Evolutionary conservation across 2,113 vertebrate species (phyloP).

Genomic region (Spheniscus mendiculus): DNA sequence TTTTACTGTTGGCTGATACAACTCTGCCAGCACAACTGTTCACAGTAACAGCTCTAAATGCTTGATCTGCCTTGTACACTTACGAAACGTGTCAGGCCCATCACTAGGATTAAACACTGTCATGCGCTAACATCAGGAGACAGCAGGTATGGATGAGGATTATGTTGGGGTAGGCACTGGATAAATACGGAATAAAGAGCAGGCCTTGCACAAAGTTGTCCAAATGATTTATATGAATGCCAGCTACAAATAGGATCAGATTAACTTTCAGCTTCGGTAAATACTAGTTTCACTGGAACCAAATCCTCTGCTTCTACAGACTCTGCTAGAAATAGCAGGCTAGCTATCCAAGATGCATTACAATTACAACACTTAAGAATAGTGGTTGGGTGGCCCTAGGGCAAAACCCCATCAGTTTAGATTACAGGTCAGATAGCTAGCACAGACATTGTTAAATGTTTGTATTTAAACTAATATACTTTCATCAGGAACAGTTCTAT

Average conservation of each 20-base stretch:
- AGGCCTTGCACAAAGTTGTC: background rate
- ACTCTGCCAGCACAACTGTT: background rate
- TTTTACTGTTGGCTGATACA: background rate
- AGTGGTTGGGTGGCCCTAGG: background rate
- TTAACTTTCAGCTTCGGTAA: background rate
- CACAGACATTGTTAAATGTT: background rate
- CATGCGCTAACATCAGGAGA: background rate
- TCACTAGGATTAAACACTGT: background rate
- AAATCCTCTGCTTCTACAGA: background rate
- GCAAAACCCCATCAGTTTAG: background rate
- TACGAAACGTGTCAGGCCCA: background rate
- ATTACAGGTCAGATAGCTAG: background rate
- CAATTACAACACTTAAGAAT: background rate
- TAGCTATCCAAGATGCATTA: fast-evolving
- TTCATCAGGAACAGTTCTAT: background rate
- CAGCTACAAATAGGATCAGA: background rate
- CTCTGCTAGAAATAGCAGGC: background rate
- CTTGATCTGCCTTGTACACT: background rate
- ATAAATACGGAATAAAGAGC: background rate
- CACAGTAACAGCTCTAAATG: background rate
- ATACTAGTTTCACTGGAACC: background rate
- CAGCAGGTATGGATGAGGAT: background rate
- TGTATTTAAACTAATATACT: background rate
- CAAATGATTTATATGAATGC: background rate
- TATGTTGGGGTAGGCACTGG: background rate